Percentiles rank a stretch among this genome's conserved stretches.
Conservation (phyloP, 2,888 invertebrate genomes). For the Scaptomyza parva region DNA sequence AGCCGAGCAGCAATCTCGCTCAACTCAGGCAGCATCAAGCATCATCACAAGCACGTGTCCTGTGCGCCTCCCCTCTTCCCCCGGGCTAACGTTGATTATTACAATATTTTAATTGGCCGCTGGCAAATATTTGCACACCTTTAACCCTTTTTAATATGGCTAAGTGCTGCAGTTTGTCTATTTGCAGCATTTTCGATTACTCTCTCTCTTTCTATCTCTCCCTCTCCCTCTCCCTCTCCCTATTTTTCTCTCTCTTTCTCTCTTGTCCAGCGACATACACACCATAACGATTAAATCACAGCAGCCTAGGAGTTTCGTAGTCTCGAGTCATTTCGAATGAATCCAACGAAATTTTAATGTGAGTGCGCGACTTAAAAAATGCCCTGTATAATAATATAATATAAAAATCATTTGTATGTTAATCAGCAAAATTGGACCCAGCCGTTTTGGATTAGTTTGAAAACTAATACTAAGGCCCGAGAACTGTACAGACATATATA, state of each 20-base stretch:
- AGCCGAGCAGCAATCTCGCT: slow-evolving; percentile 10
- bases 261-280: slow-evolving; percentile 39
- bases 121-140: slow-evolving; percentile 78
- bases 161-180: slow-evolving; percentile 63
- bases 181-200: slow-evolving; percentile 37
- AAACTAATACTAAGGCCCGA: no score
- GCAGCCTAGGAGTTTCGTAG: slow-evolving; percentile 20
- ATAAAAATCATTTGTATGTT: no score
- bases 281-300: slow-evolving; percentile 35
- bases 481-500: no score
- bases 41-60: slow-evolving; percentile 50
- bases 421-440: no score
- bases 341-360: slow-evolving; percentile 4
- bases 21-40: not conserved
- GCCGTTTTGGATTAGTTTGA: no score
- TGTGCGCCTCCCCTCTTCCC: slow-evolving; percentile 32
- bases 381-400: no score
- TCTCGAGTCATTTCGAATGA: slow-evolving; percentile 27
- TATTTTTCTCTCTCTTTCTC: slow-evolving; percentile 42
- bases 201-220: slow-evolving; percentile 30
- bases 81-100: slow-evolving; percentile 60
- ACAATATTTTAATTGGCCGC: slow-evolving; percentile 78
- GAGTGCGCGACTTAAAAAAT: not conserved
- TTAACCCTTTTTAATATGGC: slow-evolving; percentile 81
- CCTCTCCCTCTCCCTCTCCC: slow-evolving; percentile 26